These are phyloP conservation scores for Zalophus californianus DNA, from an alignment of 2,797 vertebrate species.

Conservation along the genomic window DNA sequence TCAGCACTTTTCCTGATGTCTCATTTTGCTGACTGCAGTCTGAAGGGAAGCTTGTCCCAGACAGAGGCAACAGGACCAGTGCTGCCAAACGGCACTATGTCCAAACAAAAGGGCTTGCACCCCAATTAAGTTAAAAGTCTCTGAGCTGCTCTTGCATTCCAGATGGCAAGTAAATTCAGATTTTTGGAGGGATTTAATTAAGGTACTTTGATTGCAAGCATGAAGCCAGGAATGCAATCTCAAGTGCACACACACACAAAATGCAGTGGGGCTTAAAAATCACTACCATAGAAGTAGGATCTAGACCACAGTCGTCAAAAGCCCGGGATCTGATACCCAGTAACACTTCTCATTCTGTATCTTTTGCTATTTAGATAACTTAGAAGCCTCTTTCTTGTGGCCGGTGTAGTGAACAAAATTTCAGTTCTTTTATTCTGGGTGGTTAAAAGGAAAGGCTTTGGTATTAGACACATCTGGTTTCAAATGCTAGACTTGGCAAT, in stretches of 20 bases:
- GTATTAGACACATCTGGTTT: not conserved
- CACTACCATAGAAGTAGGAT: not conserved
- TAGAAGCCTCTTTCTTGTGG: not conserved
- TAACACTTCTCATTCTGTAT: not conserved
- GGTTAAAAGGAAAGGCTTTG: not conserved
- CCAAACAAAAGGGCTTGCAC: constrained; percentile 85
- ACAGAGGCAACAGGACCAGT: constrained; percentile 72
- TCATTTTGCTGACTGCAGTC: constrained; percentile 86
- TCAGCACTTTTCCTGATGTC: constrained; percentile 84
- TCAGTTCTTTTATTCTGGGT: not conserved
- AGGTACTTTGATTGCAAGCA: constrained; percentile 68
- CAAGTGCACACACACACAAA: not conserved
- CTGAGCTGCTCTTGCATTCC: constrained; percentile 79
- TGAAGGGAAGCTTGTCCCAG: constrained; percentile 80
- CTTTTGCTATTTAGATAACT: not conserved
- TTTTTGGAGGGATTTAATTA: constrained; percentile 84
- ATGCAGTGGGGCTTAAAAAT: constrained; percentile 19
- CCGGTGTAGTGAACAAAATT: not conserved
- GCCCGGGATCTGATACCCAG: not conserved
- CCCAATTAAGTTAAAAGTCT: constrained; percentile 89
- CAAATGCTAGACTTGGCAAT: not conserved
- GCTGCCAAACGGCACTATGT: constrained; percentile 85
- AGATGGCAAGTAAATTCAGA: constrained; percentile 81
- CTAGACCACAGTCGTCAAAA: not conserved
- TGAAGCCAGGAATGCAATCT: constrained; percentile 63